Evolutionary conservation across 2,888 invertebrate genomes (phyloP), one percentile per base, ranked within the genome.

Genomic region (Griposia aprilina): DNA sequence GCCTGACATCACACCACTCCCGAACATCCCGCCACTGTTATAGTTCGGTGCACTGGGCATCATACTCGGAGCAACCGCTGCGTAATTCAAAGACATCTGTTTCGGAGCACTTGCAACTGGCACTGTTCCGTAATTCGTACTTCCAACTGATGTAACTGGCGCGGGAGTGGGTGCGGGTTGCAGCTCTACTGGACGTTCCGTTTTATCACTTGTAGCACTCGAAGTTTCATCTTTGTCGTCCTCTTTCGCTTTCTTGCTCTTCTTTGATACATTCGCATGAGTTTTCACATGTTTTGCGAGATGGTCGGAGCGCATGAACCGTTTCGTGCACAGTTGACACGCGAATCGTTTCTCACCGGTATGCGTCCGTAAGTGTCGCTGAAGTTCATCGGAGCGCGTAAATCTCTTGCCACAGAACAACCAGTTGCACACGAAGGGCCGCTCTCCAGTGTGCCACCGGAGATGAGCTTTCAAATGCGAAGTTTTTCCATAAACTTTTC

Each of bases 231-330:
- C 96, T 82, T 97, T 97, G 20, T 95, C 94, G 11, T 95, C 96
- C 2, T 95, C 95, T 83, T 94, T 95, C 0, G 91, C 71, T 90
- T 96, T 95, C 86, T 95, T 96, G 76, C 92, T 97, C 81, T 97
- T 97, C 75, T 97, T 97, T 36, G 97, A 96, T 1, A 96, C 96
- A 85, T 98, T 98, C 50, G 98, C 97, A 89, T 99, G 99, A 0
- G 99, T 99, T 93, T 99, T 99, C 84, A 98, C 97, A 94, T 99
- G 99, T 94, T 99, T 99, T 81, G 98, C 98, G n/a, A 99, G 97
- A 93, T 99, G 99, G 93, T 99, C 99, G 83, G 99, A 99, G 36
- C 99, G 97, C 98, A 99, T 99, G 94, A 99, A 99, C 70, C 98
- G 97, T 93, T 99, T 99, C 60, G 98, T 97, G 94, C 99, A 99